phyloP scores from a whole-genome alignment of 2,113 vertebrate genomes.

The Amphiprion ocellaris region DNA sequence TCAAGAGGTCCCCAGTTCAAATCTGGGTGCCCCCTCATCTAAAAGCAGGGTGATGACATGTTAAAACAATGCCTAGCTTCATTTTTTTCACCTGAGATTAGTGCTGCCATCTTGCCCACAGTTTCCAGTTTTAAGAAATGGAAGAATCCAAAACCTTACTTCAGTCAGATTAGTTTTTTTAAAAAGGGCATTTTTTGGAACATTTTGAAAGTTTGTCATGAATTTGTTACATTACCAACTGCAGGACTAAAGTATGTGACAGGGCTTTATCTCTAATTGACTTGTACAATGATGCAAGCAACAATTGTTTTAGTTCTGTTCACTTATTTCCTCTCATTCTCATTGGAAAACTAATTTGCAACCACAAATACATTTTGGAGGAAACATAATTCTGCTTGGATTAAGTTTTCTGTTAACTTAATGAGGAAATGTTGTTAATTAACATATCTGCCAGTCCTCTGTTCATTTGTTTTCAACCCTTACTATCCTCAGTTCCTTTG shows the following conservation, averaged over 20 bases:
- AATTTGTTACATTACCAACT: no score
- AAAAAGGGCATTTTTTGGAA: no score
- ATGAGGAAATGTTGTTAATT: not conserved
- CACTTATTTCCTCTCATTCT: not conserved
- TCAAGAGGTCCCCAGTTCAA: constrained; percentile 37
- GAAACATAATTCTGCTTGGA: not conserved
- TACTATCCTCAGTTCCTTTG: no score
- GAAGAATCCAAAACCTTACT: no score
- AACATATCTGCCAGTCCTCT: not conserved
- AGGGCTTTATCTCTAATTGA: no score
- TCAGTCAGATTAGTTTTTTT: no score
- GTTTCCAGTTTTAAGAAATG: not conserved
- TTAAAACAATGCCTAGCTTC: not conserved
- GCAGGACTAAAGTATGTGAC: no score
- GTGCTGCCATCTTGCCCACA: not conserved
- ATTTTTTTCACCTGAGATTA: not conserved
- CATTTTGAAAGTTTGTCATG: no score
- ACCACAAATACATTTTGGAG: not conserved
- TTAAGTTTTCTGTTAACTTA: not conserved
- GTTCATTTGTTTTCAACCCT: not conserved
- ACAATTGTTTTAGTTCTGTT: not conserved
- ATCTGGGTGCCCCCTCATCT: constrained; percentile 10
- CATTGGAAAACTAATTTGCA: not conserved
- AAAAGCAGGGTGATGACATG: not conserved
- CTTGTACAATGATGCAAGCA: not conserved